Evolutionary conservation across 2,797 vertebrate species (phyloP), one percentile per base, ranked within the genome.

Genomic region (Hydrophis major): DNA sequence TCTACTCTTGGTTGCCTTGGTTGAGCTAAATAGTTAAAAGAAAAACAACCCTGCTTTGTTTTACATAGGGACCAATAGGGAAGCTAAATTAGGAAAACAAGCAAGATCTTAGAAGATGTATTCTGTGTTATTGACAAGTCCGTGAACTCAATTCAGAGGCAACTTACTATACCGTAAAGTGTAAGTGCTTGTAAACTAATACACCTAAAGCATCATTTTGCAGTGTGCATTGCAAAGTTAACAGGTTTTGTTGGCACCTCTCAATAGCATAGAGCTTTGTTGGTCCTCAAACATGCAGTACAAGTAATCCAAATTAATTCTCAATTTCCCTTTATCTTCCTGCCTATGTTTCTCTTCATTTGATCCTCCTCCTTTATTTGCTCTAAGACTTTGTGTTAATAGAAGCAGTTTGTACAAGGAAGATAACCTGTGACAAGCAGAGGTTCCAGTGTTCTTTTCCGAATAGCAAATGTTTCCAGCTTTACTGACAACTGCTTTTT

Each of bases 181-280:
- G 57, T 50, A 93, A 94, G 93, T 94, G 91, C 94, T 69, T 93
- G 94, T 93, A 90, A 91, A 86, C 86, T 93, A 89, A 95, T 86
- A 92, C 60, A 4, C 55, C 95, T 32, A 86, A 60, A 95, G 61
- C 50, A 86, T 87, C 88, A 55, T 92, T 93, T 66, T 93, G 91
- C 37, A 86, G 55, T 12, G 22, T 32, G 3, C 0, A 47, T 6
- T 90, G 94, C 86, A 22, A 69, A 89, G 91, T 87, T 93, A 93
- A 94, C 91, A 89, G 93, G 95, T 91, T 92, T 95, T 95, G 90
- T 7, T 20, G 83, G 93, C 4, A 47, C 0, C 7, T 87, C 86
- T 66, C 28, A 56, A 6, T 0, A 60, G 55, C 6, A 22, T 53
- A 55, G 74, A 8, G n/a, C 92, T 90, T 92, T 88, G 92, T 25